A percentile compares a stretch with the other conserved stretches of the same genome.
phyloP scores from a whole-genome alignment of 1,140 invertebrate species.

The Caenorhabditis brenneri region DNA sequence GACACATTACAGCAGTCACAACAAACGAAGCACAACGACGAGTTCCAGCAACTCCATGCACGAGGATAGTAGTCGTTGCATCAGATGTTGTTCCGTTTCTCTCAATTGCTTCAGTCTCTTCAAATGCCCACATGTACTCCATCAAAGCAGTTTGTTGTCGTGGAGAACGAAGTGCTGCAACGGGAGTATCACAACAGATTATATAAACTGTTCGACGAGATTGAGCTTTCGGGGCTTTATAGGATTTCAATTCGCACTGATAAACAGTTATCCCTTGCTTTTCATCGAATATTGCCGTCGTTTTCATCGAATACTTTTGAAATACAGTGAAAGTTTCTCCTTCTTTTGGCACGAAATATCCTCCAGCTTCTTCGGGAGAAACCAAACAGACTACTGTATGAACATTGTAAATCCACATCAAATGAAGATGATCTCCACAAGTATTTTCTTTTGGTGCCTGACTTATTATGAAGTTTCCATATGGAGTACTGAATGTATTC shows the following conservation, averaged over 20 bases:
- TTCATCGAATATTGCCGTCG: neutral
- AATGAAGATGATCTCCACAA: slow-evolving; percentile 20
- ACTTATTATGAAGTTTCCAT: slow-evolving; percentile 14
- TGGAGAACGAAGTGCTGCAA: neutral
- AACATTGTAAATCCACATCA: slow-evolving; percentile 29
- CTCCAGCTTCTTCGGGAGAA: slow-evolving; percentile 3
- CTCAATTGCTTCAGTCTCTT: slow-evolving; percentile 9
- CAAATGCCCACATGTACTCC: slow-evolving; percentile 37
- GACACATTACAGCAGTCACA: neutral
- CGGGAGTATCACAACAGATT: neutral
- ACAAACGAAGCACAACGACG: slow-evolving; percentile 11
- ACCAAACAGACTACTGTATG: slow-evolving; percentile 3
- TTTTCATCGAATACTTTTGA: slow-evolving; percentile 24
- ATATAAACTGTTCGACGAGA: slow-evolving; percentile 1
- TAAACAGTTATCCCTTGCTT: slow-evolving; percentile 4
- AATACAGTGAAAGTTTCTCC: neutral
- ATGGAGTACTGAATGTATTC: slow-evolving; percentile 21
- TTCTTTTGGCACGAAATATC: slow-evolving; percentile 27
- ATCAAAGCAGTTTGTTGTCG: neutral
- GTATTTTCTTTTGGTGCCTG: slow-evolving; percentile 3
- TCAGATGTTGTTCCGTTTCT: neutral
- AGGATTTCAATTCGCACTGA: slow-evolving; percentile 8
- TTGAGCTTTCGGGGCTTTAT: neutral
- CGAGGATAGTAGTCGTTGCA: neutral
- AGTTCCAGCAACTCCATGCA: neutral